Evolutionary conservation across 35 echinoderm and acorn worm species (phyloP), one percentile per base, ranked within the genome.

Genomic region (Stichopus chloronotus): DNA sequence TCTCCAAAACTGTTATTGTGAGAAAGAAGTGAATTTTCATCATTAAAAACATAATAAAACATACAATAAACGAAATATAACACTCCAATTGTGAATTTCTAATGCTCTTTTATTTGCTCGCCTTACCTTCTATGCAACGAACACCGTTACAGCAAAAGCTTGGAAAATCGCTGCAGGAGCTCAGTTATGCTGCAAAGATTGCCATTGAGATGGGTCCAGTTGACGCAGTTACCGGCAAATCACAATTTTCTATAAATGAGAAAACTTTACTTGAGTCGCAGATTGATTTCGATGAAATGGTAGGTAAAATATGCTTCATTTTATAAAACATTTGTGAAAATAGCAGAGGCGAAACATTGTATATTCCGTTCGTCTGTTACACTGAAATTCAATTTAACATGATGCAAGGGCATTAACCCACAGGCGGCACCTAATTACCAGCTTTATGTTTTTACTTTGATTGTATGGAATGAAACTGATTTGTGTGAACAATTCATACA

Each of bases 181-280:
- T 95, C 69, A 93, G 84, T 69, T 82, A 81, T 53, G 94, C 94
- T 78, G 93, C 93, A 76, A 95, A 95, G 72, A 65, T 69, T 55
- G 76, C 78, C 0, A 80, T 65, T 65, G 92, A 95, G 91, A 90
- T 79, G 86, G 94, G 94, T 19, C 94, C 94, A 5, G 56, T 95
- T 74, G 94, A 95, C 76, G 92, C 92, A 56, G 87, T 95, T 63
- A 93, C 94, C n/a, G 94, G 94, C 4, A 86, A 90, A 43, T 87
- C 94, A 86, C 92, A 93, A 60, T 95, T 83, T 78, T 93, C 94
- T 22, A 74, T 95, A 55, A 95, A 89, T 80, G 56, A 79, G 14
- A 43, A 92, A 8, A 87, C 89, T 14, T 57, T 95, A 12, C 17
- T 95, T 6, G 74, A 95, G 23, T 61, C 86, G 11, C 92, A 95